These are phyloP conservation scores for Sebastes schlegelii DNA, from an alignment of 2,113 vertebrate genomes.

Conservation along the genomic window DNA sequence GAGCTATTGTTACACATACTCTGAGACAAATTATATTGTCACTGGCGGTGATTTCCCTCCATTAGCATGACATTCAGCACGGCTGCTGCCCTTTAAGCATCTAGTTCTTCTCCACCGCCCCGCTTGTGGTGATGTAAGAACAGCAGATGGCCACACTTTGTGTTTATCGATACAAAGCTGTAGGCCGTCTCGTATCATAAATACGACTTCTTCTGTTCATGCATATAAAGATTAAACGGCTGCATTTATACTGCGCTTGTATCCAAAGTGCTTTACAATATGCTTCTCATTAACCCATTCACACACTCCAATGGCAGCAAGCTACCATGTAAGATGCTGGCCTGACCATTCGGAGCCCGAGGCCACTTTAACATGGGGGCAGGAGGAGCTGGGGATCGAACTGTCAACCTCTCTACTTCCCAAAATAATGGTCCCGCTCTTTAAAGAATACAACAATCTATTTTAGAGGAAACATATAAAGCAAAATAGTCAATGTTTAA, in stretches of 20 bases:
- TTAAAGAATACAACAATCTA: too few relatives aligned
- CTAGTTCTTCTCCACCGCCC: background rate
- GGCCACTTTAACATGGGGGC: background rate
- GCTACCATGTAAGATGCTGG: background rate
- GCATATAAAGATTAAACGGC: slow-evolving; percentile 24
- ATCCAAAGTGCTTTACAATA: background rate
- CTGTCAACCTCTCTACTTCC: too few relatives aligned
- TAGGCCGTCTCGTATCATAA: background rate
- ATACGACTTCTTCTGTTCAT: slow-evolving; percentile 15
- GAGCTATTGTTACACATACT: too few relatives aligned
- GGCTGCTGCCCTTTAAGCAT: slow-evolving; percentile 22
- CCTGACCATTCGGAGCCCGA: background rate
- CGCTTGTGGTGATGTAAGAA: background rate
- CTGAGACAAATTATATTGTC: too few relatives aligned
- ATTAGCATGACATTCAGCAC: too few relatives aligned
- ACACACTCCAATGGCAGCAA: background rate
- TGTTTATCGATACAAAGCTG: slow-evolving; percentile 33
- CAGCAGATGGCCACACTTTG: slow-evolving; percentile 42
- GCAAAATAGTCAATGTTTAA: background rate
- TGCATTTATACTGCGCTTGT: background rate
- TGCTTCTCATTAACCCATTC: background rate
- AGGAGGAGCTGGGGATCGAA: background rate
- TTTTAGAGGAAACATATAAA: background rate
- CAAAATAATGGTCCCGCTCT: too few relatives aligned
- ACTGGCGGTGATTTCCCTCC: too few relatives aligned